Evolutionary conservation across 2,113 vertebrate species (phyloP).

Genomic region (Aphyosemion australe): DNA sequence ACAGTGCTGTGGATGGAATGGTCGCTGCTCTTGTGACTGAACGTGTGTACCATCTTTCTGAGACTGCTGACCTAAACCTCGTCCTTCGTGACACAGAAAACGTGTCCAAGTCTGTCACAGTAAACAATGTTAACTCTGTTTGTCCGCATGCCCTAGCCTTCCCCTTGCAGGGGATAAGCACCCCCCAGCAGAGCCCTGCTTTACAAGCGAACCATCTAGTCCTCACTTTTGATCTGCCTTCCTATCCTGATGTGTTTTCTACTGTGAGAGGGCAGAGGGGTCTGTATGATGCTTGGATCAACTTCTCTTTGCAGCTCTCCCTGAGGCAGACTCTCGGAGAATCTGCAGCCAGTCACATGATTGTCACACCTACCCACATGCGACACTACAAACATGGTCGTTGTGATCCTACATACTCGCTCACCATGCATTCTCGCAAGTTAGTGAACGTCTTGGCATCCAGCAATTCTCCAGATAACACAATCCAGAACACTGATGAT

Average conservation of each 20-base stretch:
- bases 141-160: slow-evolving; percentile 58
- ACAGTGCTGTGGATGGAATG: slow-evolving; percentile 82
- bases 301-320: slow-evolving; percentile 81
- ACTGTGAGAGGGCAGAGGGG: slow-evolving; percentile 76
- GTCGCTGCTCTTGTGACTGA: slow-evolving; percentile 77
- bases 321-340: slow-evolving; percentile 76
- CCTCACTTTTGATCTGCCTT: slow-evolving; percentile 76
- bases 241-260: slow-evolving; percentile 79
- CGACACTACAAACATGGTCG: slow-evolving; percentile 83
- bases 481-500: slow-evolving; percentile 48
- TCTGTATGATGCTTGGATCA: slow-evolving; percentile 81
- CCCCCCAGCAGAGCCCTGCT: slow-evolving; percentile 13
- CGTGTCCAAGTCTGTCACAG: slow-evolving; percentile 27
- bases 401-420: slow-evolving; percentile 82
- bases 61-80: slow-evolving; percentile 62
- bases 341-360: slow-evolving; percentile 62
- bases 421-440: slow-evolving; percentile 66
- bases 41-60: slow-evolving; percentile 73
- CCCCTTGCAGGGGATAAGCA: slow-evolving; percentile 43
- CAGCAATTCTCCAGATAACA: slow-evolving; percentile 51
- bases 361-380: slow-evolving; percentile 83
- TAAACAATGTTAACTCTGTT: slow-evolving; percentile 26
- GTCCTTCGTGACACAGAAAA: slow-evolving; percentile 25
- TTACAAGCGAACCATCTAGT: slow-evolving; percentile 61
- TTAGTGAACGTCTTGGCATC: slow-evolving; percentile 65